Evolutionary conservation across 2,797 vertebrate genomes (phyloP).

Genomic region (Acrossocheilus wenchowensis): DNA sequence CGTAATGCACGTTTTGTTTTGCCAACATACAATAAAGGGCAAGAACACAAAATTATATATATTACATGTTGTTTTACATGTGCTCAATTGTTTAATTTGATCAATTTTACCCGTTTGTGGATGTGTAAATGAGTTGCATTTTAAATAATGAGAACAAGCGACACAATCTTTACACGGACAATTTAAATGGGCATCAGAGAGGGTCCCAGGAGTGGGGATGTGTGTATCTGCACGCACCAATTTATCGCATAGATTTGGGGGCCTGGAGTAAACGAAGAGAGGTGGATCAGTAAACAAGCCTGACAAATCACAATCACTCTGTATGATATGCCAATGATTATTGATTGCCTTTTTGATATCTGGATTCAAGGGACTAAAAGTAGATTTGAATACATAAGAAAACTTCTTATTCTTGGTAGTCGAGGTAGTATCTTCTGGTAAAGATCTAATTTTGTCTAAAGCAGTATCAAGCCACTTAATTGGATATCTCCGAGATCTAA

Average conservation of each 20-base stretch:
- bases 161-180: background rate
- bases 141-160: background rate
- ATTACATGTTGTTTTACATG: too few species aligned
- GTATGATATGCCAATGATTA: background rate
- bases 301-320: background rate
- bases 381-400: background rate
- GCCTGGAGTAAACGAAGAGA: background rate
- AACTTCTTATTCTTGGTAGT: too few species aligned
- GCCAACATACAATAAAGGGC: too few species aligned
- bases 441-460: too few species aligned
- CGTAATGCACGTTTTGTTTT: too few species aligned
- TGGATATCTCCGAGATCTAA: too few species aligned
- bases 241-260: background rate
- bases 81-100: too few species aligned
- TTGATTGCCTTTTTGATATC: background rate
- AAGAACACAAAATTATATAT: too few species aligned
- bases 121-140: background rate
- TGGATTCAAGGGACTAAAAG: background rate
- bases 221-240: background rate
- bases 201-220: background rate
- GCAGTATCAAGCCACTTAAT: too few species aligned
- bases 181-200: background rate
- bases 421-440: too few species aligned
- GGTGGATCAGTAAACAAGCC: background rate
- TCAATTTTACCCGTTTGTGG: background rate